Evolutionary conservation across 2,113 vertebrate genomes (phyloP).

Genomic region (Zosterops borbonicus): DNA sequence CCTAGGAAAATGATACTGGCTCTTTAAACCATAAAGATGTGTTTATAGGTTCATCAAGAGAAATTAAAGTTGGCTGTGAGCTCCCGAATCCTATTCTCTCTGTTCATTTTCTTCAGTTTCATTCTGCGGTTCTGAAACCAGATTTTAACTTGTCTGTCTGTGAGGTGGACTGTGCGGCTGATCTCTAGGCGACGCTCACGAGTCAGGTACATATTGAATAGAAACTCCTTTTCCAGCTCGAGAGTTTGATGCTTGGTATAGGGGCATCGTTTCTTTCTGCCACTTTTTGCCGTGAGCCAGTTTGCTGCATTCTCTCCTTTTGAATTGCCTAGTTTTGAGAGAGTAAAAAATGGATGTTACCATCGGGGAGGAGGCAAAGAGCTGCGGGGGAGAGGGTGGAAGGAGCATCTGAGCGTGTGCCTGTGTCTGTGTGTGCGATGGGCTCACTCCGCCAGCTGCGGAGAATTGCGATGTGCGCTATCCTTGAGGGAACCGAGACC

Average conservation of each 20-base stretch:
- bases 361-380: not conserved
- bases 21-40: conserved; percentile 64
- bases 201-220: conserved; percentile 99
- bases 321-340: conserved; percentile 80
- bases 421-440: not conserved
- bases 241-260: conserved; percentile 99
- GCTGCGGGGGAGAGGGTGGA: not conserved
- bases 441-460: not conserved
- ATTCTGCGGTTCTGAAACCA: conserved; percentile 99
- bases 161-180: conserved; percentile 97
- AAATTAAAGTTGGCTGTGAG: conserved; percentile 97
- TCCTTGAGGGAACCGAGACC: not conserved
- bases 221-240: conserved; percentile 99
- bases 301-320: conserved; percentile 90
- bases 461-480: not conserved
- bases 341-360: conserved; percentile 66
- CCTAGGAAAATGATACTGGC: conserved; percentile 70
- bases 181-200: conserved; percentile 98
- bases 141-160: conserved; percentile 99
- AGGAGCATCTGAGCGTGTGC: not conserved
- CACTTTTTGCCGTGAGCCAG: conserved; percentile 98
- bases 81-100: conserved; percentile 96
- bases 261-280: conserved; percentile 97
- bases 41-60: conserved; percentile 87
- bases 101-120: conserved; percentile 99